A percentile compares a stretch with the other conserved stretches of the same genome.
Evolutionary conservation across 2,888 invertebrate genomes (phyloP).

Genomic region (Meteorus colon): DNA sequence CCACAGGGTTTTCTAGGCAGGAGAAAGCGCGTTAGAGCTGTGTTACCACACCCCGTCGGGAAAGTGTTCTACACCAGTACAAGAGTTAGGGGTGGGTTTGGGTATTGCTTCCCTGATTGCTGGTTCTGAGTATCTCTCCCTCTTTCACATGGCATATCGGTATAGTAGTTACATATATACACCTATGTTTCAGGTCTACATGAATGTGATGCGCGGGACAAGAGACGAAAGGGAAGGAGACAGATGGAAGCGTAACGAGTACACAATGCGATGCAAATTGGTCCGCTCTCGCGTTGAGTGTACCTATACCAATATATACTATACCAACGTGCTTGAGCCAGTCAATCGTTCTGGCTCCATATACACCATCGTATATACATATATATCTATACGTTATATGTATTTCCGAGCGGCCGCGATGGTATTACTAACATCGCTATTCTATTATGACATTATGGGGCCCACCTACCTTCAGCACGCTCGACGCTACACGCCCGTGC

Average conservation of each 20-base stretch:
- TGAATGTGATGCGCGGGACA: background rate
- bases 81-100: background rate
- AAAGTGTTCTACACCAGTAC: background rate
- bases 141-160: conserved; percentile 32
- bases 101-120: conserved; percentile 39
- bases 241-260: conserved; percentile 71
- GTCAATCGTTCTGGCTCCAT: conserved; percentile 57
- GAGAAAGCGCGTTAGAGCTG: background rate
- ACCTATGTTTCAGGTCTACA: background rate
- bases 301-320: conserved; percentile 39
- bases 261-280: conserved; percentile 73
- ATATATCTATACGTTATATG: conserved; percentile 17
- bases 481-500: conserved; percentile 33
- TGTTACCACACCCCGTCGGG: background rate
- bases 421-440: conserved; percentile 73
- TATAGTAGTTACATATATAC: conserved; percentile 19
- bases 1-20: conserved; percentile 58
- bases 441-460: conserved; percentile 71
- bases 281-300: conserved; percentile 54
- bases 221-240: conserved; percentile 51
- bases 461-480: conserved; percentile 50
- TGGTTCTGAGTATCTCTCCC: conserved; percentile 32
- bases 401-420: conserved; percentile 58
- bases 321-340: conserved; percentile 52
- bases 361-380: conserved; percentile 8